Conservation (phyloP, 1,140 invertebrate species). For the Hermetia illucens region DNA sequence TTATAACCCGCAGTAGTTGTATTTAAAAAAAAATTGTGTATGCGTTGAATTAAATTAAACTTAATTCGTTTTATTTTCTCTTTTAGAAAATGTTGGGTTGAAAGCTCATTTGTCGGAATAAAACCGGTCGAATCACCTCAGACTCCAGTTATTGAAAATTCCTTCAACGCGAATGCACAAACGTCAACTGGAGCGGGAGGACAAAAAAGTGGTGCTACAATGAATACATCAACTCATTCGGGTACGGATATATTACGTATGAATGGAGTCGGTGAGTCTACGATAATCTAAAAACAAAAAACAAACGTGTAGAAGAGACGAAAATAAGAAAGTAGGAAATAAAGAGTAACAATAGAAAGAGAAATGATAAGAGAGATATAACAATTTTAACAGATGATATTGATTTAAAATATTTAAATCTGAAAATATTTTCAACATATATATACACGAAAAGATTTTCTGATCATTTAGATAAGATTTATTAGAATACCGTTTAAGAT, state of each 20-base stretch:
- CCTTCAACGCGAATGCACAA: conserved; percentile 9
- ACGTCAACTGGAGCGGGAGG: conserved; percentile 4
- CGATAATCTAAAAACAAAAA: conserved; percentile 12
- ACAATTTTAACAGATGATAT: no score
- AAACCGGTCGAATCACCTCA: conserved; percentile 70
- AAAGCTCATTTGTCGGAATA: conserved; percentile 78
- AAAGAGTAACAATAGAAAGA: no score
- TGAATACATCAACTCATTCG: conserved; percentile 7
- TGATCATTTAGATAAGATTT: no score
- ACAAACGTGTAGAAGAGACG: no score
- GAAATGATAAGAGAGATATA: no score
- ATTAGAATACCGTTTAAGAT: no score
- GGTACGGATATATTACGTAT: conserved; percentile 14
- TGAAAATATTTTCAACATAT: no score
- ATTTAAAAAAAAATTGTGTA: no score
- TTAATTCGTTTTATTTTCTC: not conserved
- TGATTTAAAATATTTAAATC: no score
- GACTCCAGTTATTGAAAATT: conserved; percentile 49
- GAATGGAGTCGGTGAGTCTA: conserved; percentile 27
- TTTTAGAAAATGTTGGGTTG: conserved; percentile 58
- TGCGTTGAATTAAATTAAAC: not conserved
- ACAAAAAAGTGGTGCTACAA: conserved; percentile 4
- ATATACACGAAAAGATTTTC: no score
- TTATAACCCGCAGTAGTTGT: no score
- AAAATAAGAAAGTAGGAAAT: no score